These are phyloP conservation scores for Dermochelys coriacea DNA, from an alignment of 2,797 vertebrate genomes.

Conservation along the genomic window DNA sequence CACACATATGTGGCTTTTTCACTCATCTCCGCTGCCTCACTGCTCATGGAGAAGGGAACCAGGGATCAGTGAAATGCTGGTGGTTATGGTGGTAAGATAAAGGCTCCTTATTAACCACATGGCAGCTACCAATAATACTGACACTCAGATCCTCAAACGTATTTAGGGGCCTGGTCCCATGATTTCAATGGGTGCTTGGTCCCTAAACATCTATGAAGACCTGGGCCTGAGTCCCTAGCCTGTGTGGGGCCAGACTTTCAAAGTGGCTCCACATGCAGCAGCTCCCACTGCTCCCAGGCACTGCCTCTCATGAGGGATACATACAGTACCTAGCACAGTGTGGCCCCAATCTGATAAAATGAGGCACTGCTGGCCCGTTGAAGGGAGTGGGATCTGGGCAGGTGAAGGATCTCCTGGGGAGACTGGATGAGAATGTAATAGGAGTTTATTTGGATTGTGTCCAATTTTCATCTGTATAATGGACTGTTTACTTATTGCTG, in stretches of 20 bases:
- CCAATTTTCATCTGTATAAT: background rate
- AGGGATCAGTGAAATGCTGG: background rate
- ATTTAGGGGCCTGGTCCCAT: too few species aligned
- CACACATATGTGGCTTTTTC: background rate
- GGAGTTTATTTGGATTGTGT: background rate
- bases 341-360: background rate
- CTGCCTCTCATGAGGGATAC: background rate
- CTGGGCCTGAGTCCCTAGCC: background rate
- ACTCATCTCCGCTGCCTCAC: background rate
- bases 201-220: too few species aligned
- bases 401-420: background rate
- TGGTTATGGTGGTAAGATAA: background rate
- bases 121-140: background rate
- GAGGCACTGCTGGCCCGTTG: background rate
- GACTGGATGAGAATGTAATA: background rate
- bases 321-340: background rate
- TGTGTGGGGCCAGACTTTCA: background rate
- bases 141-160: too few species aligned
- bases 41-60: background rate
- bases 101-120: background rate
- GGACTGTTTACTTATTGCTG: background rate
- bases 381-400: background rate
- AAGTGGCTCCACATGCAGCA: background rate
- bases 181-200: background rate
- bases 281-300: background rate